A percentile compares a stretch with the other conserved stretches of the same genome.
These are phyloP conservation scores for Neotoxoptera formosana DNA, from an alignment of 1,140 invertebrate genomes.

Conservation along the genomic window DNA sequence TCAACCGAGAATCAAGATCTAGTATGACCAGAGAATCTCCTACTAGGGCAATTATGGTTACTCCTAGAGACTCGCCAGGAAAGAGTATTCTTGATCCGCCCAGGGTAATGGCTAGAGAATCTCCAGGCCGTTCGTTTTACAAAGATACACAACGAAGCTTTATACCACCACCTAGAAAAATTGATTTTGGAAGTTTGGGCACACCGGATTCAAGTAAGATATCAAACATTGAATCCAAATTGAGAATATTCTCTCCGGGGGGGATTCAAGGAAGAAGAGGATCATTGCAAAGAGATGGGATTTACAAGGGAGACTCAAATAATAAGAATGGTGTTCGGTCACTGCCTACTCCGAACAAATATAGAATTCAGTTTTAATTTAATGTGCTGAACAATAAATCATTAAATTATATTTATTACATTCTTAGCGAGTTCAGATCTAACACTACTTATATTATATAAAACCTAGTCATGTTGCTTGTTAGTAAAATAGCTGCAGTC, in stretches of 20 bases:
- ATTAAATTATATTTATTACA: background rate
- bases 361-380: conserved; percentile 62
- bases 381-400: background rate
- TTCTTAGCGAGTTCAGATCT: background rate
- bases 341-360: conserved; percentile 62
- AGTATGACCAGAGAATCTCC: conserved; percentile 59
- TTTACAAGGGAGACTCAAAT: conserved; percentile 47
- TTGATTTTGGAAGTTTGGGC: conserved; percentile 61
- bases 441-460: conserved; percentile 33
- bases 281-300: conserved; percentile 60
- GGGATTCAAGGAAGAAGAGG: conserved; percentile 60
- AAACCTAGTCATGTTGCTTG: conserved; percentile 26
- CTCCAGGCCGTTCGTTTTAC: conserved; percentile 55
- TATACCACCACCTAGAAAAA: conserved; percentile 61
- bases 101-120: conserved; percentile 54
- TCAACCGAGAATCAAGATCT: conserved; percentile 56
- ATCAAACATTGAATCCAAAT: conserved; percentile 60
- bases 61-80: conserved; percentile 43
- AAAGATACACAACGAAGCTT: conserved; percentile 59
- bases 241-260: conserved; percentile 59
- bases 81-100: conserved; percentile 50
- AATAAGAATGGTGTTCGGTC: conserved; percentile 60
- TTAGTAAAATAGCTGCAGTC: conserved; percentile 34
- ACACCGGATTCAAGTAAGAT: conserved; percentile 47
- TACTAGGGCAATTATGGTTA: conserved; percentile 37